phyloP scores from a whole-genome alignment of 2,113 vertebrate species.

The Misgurnus anguillicaudatus region DNA sequence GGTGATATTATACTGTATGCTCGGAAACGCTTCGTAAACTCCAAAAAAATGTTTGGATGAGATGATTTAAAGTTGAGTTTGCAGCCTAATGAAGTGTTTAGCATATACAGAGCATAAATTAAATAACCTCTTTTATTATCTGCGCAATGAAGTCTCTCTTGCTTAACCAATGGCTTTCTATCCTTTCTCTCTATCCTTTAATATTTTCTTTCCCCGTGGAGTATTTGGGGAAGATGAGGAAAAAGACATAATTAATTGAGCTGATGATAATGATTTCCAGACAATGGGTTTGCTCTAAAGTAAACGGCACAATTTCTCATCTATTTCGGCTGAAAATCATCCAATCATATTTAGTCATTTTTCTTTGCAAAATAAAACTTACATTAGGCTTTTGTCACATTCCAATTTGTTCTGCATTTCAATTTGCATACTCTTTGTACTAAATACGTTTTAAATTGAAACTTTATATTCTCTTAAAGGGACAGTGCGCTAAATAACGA shows the following conservation, averaged over 20 bases:
- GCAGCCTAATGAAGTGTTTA: slow-evolving; percentile 18
- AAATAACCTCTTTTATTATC: slow-evolving; percentile 17
- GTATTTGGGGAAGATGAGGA: slow-evolving; percentile 27
- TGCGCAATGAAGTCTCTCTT: slow-evolving; percentile 13
- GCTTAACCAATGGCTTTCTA: neutral
- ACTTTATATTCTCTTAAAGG: too few relatives aligned
- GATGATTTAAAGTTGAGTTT: slow-evolving; percentile 5
- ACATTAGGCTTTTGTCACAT: too few relatives aligned
- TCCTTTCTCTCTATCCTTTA: slow-evolving; percentile 3
- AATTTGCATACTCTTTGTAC: neutral
- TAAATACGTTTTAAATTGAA: neutral
- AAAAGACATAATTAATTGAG: slow-evolving; percentile 28
- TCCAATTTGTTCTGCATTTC: too few relatives aligned
- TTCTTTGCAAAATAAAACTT: neutral
- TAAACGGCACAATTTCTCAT: slow-evolving; percentile 25
- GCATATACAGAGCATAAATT: slow-evolving; percentile 6
- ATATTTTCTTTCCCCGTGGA: slow-evolving; percentile 29
- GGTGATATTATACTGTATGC: slow-evolving; percentile 19
- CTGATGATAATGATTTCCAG: slow-evolving; percentile 24
- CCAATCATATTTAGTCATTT: neutral
- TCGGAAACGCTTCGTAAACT: neutral
- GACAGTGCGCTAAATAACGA: too few relatives aligned
- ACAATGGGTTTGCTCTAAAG: slow-evolving; percentile 24
- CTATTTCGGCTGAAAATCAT: neutral
- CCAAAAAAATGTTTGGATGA: neutral